These are phyloP conservation scores for Amblyraja radiata DNA, from an alignment of 2,797 vertebrate genomes.

Conservation along the genomic window DNA sequence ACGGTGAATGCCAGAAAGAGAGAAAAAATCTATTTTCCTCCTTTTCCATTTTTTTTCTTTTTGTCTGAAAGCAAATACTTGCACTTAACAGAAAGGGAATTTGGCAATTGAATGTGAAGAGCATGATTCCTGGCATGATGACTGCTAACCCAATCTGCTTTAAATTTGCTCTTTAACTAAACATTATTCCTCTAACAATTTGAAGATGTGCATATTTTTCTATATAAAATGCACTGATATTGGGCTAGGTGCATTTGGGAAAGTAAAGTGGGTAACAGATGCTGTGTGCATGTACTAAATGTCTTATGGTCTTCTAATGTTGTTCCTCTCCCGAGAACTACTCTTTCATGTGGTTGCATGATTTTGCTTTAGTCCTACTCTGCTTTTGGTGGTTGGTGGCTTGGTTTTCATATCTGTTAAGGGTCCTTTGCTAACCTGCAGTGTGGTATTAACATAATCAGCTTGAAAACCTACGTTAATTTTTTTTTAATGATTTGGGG, in stretches of 20 bases:
- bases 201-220: not conserved
- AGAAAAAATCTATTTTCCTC: not conserved
- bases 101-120: not conserved
- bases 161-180: not conserved
- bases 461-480: not conserved
- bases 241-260: not conserved
- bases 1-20: not conserved
- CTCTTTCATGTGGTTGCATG: conserved; percentile 16
- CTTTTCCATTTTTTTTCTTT: not conserved
- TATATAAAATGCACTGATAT: not conserved
- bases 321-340: not conserved
- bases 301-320: not conserved
- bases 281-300: conserved; percentile 9
- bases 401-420: not conserved
- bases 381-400: not conserved
- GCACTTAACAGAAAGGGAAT: not conserved
- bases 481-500: not conserved
- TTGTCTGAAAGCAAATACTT: not conserved
- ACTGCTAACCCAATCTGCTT: not conserved
- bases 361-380: not conserved
- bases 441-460: not conserved
- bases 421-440: not conserved
- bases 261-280: not conserved
- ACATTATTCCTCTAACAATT: not conserved
- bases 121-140: not conserved